Evolutionary conservation across 1,140 invertebrate genomes (phyloP).

Genomic region (Pinna nobilis): DNA sequence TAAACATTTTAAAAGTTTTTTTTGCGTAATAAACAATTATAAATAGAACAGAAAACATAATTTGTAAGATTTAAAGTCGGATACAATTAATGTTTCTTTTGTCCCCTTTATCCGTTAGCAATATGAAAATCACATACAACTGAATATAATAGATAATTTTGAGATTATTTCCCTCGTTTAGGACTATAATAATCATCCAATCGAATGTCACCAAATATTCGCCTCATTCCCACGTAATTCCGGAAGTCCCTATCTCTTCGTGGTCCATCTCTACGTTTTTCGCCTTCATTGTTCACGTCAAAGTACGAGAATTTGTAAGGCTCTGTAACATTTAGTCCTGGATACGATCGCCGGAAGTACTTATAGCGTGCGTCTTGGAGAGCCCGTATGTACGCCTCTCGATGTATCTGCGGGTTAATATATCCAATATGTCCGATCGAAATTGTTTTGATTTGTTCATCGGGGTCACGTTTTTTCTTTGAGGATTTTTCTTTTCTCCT

Average conservation of each 20-base stretch:
- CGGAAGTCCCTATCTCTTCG: slow-evolving; percentile 10
- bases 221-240: slow-evolving; percentile 12
- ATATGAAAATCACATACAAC: too few relatives aligned
- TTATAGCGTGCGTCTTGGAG: slow-evolving; percentile 9
- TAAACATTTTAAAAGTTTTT: too few relatives aligned
- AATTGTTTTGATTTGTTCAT: not conserved
- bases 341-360: not conserved
- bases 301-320: slow-evolving; percentile 22
- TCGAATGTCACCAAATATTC: slow-evolving; percentile 24
- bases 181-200: slow-evolving; percentile 24
- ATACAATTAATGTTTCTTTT: too few relatives aligned
- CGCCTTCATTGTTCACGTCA: slow-evolving; percentile 8
- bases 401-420: slow-evolving; percentile 15
- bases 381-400: slow-evolving; percentile 25
- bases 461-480: slow-evolving; percentile 19
- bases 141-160: too few relatives aligned
- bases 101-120: too few relatives aligned
- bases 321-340: not conserved
- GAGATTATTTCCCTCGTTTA: too few relatives aligned
- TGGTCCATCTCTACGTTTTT: not conserved
- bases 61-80: too few relatives aligned
- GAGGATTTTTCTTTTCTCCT: not conserved
- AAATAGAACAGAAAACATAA: too few relatives aligned
- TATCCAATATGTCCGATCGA: slow-evolving; percentile 6
- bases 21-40: too few relatives aligned